Conservation (phyloP, 2,888 invertebrate species). For the Mesorhabditis spiculigera region DNA sequence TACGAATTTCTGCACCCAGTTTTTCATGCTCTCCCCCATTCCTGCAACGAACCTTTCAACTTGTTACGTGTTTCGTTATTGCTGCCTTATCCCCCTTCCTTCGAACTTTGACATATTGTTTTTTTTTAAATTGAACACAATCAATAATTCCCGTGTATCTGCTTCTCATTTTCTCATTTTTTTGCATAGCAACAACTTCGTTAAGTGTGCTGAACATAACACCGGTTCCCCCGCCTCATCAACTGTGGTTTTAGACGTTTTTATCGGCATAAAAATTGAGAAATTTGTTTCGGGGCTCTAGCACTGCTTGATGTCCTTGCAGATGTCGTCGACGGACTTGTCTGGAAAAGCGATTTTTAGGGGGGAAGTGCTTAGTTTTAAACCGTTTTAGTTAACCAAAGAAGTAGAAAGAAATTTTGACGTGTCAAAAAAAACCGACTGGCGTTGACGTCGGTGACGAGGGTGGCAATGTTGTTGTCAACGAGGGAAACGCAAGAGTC, state of each 20-base stretch:
- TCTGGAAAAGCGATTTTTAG: conserved; percentile 5
- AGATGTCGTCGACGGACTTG: neutral
- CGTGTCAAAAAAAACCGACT: neutral
- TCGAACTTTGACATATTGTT: no score
- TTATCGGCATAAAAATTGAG: neutral
- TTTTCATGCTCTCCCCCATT: neutral
- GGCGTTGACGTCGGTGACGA: neutral
- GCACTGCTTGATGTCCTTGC: conserved; percentile 3
- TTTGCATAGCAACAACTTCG: no score
- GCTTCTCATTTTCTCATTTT: no score
- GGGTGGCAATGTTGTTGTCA: conserved; percentile 1
- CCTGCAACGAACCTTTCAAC: neutral
- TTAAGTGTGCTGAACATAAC: no score
- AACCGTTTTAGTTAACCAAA: neutral
- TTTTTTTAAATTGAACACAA: no score
- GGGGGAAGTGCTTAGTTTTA: neutral
- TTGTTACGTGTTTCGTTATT: neutral
- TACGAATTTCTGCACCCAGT: no score
- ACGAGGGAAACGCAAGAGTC: neutral
- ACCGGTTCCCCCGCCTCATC: no score
- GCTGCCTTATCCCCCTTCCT: neutral
- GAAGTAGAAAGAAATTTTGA: neutral
- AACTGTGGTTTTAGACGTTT: no score
- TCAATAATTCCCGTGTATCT: no score
- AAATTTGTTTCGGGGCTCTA: neutral